Base-by-base conservation (phyloP, 1,140 invertebrate species). In the Hyphantria cunea region DNA sequence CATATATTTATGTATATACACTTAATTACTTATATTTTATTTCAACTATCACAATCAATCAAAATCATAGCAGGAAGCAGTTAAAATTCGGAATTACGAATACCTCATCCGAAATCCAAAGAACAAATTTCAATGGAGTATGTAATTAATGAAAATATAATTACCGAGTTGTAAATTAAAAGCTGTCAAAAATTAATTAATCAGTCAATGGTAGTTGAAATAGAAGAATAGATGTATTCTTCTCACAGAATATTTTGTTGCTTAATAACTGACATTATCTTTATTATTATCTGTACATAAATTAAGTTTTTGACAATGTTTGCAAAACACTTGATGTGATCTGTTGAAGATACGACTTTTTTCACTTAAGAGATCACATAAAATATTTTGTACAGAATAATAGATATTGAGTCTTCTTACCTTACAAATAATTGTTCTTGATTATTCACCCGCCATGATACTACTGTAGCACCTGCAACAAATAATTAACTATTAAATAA, bases 361-460 rank as follows among this genome's bases (percentile, higher is more conserved):
- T n/a, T n/a, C n/a, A n/a, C n/a, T n/a, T n/a, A n/a, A n/a, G n/a
- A n/a, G n/a, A n/a, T n/a, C n/a, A n/a, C n/a, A 37, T 37, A n/a
- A 32, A 25, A 25, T 25, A 25, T 5, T 25, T 1, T 25, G 17
- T 25, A 1, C 5, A 25, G 17, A 25, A 3, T 25, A 25, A 3
- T 47, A 6, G 10, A 39, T 13, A 39, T 2, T 17, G 52, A 54
- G 41, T 90, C 93, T n/a, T n/a, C n/a, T 94, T 92, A 97, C 96
- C 96, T 98, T 67, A 98, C 96, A 93, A 98, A 98, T 83, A 98
- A 93, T 82, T 98, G 96, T 91, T 98, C 97, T 90, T 98, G 96
- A 92, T 98, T 98, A 87, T 98, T 97, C 32, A 97, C 97, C 76
- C 97, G 92, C 97, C 97, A 98, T 78, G 97, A 98, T 69, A 98